Conservation (phyloP, 2,797 vertebrate species). For the Ispidina picta region DNA sequence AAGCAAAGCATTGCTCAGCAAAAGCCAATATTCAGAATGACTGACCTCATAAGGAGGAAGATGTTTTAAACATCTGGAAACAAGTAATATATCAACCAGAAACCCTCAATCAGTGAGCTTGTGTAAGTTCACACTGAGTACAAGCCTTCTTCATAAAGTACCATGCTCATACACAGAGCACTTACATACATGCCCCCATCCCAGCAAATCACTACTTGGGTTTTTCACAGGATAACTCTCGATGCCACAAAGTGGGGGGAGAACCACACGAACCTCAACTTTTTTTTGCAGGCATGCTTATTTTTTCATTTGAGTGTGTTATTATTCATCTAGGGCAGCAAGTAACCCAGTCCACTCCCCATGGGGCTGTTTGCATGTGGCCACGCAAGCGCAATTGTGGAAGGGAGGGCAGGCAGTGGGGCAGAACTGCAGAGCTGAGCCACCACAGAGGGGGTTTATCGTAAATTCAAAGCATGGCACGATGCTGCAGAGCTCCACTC, state of each 20-base stretch:
- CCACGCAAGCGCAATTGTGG: fast-evolving
- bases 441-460: not conserved
- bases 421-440: not conserved
- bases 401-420: not conserved
- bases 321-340: not conserved
- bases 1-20: not conserved
- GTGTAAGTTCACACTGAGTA: not conserved
- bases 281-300: not conserved
- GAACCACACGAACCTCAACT: too few species aligned
- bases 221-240: not conserved
- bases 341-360: not conserved
- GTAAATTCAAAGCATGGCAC: fast-evolving
- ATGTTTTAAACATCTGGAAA: not conserved
- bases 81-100: not conserved
- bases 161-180: not conserved
- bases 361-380: fast-evolving
- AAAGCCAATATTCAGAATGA: not conserved
- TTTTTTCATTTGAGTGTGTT: not conserved
- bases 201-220: not conserved
- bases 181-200: not conserved
- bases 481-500: not conserved
- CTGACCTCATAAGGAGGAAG: not conserved
- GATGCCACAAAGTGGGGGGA: fast-evolving
- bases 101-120: not conserved
- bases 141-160: not conserved